Conservation (phyloP, 2,113 vertebrate species). For the Ameiurus melas region DNA sequence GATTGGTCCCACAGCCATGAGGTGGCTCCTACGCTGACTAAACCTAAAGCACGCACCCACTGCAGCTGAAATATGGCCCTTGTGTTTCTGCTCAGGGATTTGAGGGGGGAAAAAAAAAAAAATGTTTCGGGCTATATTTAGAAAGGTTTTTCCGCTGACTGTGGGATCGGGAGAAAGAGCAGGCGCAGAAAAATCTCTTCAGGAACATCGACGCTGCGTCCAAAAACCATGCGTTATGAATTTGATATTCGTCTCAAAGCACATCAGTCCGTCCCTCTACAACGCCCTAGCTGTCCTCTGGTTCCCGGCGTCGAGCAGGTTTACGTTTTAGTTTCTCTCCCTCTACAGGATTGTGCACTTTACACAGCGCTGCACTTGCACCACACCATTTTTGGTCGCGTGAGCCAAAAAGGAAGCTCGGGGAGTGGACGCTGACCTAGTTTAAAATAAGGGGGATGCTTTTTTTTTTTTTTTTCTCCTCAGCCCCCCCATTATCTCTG, state of each 20-base stretch:
- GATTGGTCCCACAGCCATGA: conserved; percentile 37
- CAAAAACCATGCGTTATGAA: conserved; percentile 13
- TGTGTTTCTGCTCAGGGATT: conserved; percentile 33
- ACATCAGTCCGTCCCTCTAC: background rate
- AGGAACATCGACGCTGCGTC: conserved; percentile 11
- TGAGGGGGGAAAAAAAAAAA: conserved; percentile 27
- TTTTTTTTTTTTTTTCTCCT: conserved; percentile 1
- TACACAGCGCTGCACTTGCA: conserved; percentile 27
- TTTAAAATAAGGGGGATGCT: conserved; percentile 44
- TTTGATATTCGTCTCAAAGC: background rate
- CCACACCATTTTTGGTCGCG: conserved; percentile 39
- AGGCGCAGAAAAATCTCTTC: conserved; percentile 17
- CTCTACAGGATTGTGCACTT: conserved; percentile 22
- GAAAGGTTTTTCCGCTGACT: conserved; percentile 48
- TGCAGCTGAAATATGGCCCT: conserved; percentile 26
- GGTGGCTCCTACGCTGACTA: conserved; percentile 30
- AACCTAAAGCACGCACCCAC: conserved; percentile 35
- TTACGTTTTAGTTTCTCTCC: background rate
- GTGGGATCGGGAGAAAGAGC: conserved; percentile 32
- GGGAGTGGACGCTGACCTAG: conserved; percentile 54
- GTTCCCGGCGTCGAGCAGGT: background rate
- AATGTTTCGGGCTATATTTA: conserved; percentile 42
- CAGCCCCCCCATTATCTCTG: conserved; percentile 27
- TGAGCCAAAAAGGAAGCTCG: conserved; percentile 57
- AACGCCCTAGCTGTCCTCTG: background rate